Percentiles rank a stretch among this genome's conserved stretches.
phyloP scores from a whole-genome alignment of 2,113 vertebrate genomes.

The Acanthochromis polyacanthus region DNA sequence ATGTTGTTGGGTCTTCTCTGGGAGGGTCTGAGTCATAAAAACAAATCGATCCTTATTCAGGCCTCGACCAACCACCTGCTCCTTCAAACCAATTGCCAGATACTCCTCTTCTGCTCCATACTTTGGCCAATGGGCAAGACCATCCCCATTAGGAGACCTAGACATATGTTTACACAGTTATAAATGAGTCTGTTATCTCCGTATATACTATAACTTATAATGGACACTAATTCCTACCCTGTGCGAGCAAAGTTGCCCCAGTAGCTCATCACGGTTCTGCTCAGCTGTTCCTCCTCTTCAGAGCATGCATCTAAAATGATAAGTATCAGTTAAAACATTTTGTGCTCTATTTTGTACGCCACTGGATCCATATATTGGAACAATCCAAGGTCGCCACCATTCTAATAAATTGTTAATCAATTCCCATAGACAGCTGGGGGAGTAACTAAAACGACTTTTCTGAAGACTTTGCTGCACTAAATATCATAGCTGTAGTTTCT shows the following conservation, averaged over 20 bases:
- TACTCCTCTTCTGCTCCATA: slow-evolving; percentile 73
- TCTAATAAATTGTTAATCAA: too few relatives aligned
- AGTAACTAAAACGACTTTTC: too few relatives aligned
- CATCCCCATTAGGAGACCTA: slow-evolving; percentile 81
- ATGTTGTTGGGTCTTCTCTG: slow-evolving; percentile 36
- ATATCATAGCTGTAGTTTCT: too few relatives aligned
- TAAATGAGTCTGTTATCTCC: background rate
- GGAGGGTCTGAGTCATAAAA: slow-evolving; percentile 77
- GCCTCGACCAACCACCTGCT: slow-evolving; percentile 64
- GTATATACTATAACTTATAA: background rate
- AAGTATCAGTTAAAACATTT: background rate
- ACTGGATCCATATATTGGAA: too few relatives aligned
- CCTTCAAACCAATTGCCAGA: slow-evolving; percentile 67
- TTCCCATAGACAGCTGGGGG: too few relatives aligned
- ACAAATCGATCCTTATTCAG: slow-evolving; percentile 71
- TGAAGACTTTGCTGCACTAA: too few relatives aligned
- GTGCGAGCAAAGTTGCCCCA: slow-evolving; percentile 86
- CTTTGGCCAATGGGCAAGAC: slow-evolving; percentile 79
- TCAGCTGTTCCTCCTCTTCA: slow-evolving; percentile 76
- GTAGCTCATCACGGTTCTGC: slow-evolving; percentile 82
- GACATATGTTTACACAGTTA: background rate
- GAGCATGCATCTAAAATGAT: slow-evolving; percentile 63
- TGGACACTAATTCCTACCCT: slow-evolving; percentile 70
- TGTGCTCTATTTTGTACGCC: background rate
- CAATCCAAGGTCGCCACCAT: too few relatives aligned